Percentiles rank a stretch among this genome's conserved stretches.
Evolutionary conservation across 2,113 vertebrate species (phyloP).

Genomic region (Ammodytes marinus): DNA sequence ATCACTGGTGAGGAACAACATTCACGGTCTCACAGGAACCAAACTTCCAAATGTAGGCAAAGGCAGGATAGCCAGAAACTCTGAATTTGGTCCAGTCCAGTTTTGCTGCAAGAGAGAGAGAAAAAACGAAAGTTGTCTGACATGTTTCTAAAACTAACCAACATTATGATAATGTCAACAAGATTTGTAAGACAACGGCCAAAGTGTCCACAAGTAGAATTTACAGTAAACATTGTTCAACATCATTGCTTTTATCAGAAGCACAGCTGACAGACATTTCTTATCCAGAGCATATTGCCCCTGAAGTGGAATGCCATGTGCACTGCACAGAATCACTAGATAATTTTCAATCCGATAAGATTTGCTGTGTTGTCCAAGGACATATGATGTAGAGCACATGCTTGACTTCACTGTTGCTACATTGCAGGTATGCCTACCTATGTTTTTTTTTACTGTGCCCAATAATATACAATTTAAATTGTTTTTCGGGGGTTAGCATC

Average conservation of each 20-base stretch:
- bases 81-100: slow-evolving; percentile 49
- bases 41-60: slow-evolving; percentile 41
- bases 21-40: slow-evolving; percentile 56
- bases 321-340: neutral
- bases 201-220: slow-evolving; percentile 34
- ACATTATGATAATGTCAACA: slow-evolving; percentile 56
- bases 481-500: neutral
- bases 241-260: neutral
- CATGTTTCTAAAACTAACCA: slow-evolving; percentile 43
- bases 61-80: slow-evolving; percentile 33
- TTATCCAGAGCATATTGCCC: neutral
- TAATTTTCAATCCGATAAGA: slow-evolving; percentile 4
- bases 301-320: neutral
- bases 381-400: neutral
- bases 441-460: neutral
- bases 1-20: slow-evolving; percentile 55
- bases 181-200: neutral
- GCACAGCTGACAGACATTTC: neutral
- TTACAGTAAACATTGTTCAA: slow-evolving; percentile 53
- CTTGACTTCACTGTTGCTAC: neutral
- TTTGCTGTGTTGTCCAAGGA: neutral
- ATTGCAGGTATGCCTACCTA: neutral
- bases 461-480: neutral
- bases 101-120: slow-evolving; percentile 68
- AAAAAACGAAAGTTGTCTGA: slow-evolving; percentile 23